Base-by-base conservation (phyloP, 53 echinoderm and acorn worm genomes). In the Echinometra lucunter region DNA sequence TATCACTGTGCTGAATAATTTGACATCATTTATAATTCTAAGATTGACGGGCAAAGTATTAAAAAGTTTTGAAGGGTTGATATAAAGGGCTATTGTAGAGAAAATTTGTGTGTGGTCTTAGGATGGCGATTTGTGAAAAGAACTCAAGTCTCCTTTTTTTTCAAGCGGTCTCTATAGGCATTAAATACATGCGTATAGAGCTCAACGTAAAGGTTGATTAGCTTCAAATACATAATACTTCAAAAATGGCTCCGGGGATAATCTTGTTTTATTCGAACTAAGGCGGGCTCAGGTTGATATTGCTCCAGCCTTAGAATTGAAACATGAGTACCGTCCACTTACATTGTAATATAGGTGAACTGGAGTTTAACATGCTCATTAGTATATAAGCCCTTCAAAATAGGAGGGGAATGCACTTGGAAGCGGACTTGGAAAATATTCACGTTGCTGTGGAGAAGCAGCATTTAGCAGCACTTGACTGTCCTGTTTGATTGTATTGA, bases 381-480 rank as follows among this genome's bases (percentile, higher is more conserved):
- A 89, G 89, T 89, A 60, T 57, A n/a, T 63, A 60, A 37, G 34
- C 17, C 49, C 89, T 57, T 11, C 28, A 58, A 11, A 35, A 89
- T 18, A 15, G 40, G 60, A 89, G 89, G 89, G 63, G 37, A 89
- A 89, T 40, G 89, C 89, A 89, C 89, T 89, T 89, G 89, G 89
- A 89, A 57, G 89, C 37, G 89, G 37, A 18, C 60, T 89, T 49
- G 30, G 37, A 49, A 89, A 89, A 89, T 49, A 85, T n/a, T n/a
- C n/a, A n/a, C n/a, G n/a, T 85, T 85, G 12, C 49, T 28, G 27
- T 49, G 28, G n/a, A 53, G 49, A 49, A 49, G 45, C 85, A 28
- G 47, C 85, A 85, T 85, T 85, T n/a, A 49, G 85, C 19, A 49
- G 49, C 18, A 85, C 85, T 85, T 85, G 85, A 85, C 85, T 85